phyloP scores from a whole-genome alignment of 2,113 vertebrate species.

The Corapipo altera region DNA sequence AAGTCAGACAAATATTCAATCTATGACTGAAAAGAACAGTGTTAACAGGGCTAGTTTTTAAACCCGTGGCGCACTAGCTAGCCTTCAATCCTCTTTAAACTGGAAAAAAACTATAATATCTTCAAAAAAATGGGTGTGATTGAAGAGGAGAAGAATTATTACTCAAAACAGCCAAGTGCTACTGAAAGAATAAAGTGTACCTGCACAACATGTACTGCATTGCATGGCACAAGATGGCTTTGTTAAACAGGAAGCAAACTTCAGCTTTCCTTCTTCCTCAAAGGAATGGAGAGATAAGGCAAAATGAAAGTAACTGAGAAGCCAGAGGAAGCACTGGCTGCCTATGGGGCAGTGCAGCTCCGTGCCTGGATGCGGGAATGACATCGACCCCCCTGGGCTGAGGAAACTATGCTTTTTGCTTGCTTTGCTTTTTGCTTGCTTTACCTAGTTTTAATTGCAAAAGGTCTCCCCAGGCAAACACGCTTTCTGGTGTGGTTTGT shows the following conservation, averaged over 20 bases:
- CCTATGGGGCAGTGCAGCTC: background rate
- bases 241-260: background rate
- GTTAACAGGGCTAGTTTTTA: background rate
- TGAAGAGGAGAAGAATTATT: background rate
- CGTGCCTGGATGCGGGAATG: background rate
- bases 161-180: background rate
- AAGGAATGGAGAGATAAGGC: background rate
- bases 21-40: background rate
- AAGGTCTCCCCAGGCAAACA: background rate
- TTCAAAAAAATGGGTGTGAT: background rate
- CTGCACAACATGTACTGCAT: background rate
- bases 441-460: background rate
- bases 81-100: background rate
- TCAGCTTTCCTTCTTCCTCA: background rate
- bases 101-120: background rate
- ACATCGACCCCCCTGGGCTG: background rate
- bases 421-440: background rate
- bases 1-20: background rate
- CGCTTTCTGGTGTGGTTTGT: background rate
- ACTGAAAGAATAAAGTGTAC: background rate
- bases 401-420: background rate
- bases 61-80: accelerated
- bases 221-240: background rate
- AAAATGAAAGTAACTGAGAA: background rate
- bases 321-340: accelerated